Conservation (phyloP, 2,888 invertebrate species). For the Blomia tropicalis region DNA sequence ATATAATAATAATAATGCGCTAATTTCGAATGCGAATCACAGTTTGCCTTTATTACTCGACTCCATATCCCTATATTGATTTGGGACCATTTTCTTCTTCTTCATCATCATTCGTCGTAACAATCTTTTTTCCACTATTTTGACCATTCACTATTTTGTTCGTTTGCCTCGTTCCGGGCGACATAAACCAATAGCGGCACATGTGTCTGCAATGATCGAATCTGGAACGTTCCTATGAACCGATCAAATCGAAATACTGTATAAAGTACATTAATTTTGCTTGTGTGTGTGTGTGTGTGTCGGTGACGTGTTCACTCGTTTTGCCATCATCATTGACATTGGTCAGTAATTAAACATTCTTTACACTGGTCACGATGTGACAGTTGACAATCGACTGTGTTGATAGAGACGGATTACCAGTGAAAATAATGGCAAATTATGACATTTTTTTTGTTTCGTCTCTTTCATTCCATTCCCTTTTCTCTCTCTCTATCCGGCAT, state of each 20-base stretch:
- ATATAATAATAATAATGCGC: not conserved
- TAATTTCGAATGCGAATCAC: conserved; percentile 18
- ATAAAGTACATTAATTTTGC: too few species aligned
- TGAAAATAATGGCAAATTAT: conserved; percentile 9
- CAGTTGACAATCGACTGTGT: conserved; percentile 12
- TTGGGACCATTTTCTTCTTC: not conserved
- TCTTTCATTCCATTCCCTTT: not conserved
- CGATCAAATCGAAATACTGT: too few species aligned
- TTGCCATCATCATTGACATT: not conserved
- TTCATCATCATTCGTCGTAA: too few species aligned
- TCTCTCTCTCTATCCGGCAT: not conserved
- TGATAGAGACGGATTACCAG: conserved; percentile 16
- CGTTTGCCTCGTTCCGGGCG: not conserved
- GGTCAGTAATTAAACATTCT: not conserved
- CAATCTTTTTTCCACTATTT: too few species aligned
- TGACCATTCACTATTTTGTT: not conserved
- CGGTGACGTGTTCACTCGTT: not conserved
- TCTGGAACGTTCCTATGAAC: too few species aligned
- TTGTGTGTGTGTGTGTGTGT: too few species aligned
- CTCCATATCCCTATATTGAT: conserved; percentile 11
- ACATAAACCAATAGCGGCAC: too few species aligned
- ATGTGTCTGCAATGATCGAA: not conserved
- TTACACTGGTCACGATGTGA: not conserved
- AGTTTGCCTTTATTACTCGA: not conserved
- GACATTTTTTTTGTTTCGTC: too few species aligned